phyloP scores from a whole-genome alignment of 92 coral and sea anemone species.

The Heteractis magnifica region DNA sequence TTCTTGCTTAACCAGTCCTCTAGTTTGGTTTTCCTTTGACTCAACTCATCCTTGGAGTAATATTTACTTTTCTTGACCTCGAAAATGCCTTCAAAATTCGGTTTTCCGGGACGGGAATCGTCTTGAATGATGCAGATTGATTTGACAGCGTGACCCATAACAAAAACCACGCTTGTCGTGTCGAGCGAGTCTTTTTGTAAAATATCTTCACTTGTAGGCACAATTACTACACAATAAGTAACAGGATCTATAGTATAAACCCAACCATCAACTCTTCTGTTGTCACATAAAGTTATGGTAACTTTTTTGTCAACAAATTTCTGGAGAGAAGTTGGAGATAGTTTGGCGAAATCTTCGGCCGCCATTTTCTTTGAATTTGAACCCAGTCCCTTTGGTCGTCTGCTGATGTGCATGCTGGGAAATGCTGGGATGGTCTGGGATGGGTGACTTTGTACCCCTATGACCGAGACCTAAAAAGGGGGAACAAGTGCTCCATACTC shows the following conservation, averaged over 20 bases:
- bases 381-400: background rate
- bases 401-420: too few species aligned
- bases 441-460: too few species aligned
- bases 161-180: conserved; percentile 16
- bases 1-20: conserved; percentile 79
- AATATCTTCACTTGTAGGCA: conserved; percentile 34
- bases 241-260: conserved; percentile 91
- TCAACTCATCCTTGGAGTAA: conserved; percentile 55
- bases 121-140: conserved; percentile 38
- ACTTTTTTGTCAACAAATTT: conserved; percentile 47
- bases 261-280: conserved; percentile 63
- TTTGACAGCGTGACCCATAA: conserved; percentile 62
- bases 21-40: conserved; percentile 48
- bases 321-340: conserved; percentile 41
- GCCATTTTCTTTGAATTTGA: conserved; percentile 32
- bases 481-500: too few species aligned
- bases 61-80: conserved; percentile 3
- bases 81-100: conserved; percentile 31
- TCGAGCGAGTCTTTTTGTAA: background rate
- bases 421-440: too few species aligned
- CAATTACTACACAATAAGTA: conserved; percentile 63
- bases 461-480: too few species aligned
- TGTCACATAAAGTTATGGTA: conserved; percentile 38
- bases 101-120: conserved; percentile 14
- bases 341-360: conserved; percentile 15